Evolutionary conservation across 2,888 invertebrate genomes (phyloP).

Genomic region (Patella ulyssiponensis): DNA sequence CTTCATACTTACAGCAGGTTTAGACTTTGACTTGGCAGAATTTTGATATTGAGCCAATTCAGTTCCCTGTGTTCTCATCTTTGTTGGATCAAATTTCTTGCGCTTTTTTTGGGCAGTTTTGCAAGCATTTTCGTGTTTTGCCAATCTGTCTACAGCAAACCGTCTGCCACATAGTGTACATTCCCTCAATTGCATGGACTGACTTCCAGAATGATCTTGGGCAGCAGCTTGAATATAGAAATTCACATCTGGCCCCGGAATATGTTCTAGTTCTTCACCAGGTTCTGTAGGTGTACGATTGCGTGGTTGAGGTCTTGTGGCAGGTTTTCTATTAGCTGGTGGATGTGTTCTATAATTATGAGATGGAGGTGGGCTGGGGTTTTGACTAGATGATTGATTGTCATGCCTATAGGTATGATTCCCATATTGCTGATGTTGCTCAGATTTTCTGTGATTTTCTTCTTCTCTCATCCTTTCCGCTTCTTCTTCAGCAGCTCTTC

Average conservation of each 20-base stretch:
- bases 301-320: not conserved
- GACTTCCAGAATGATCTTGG: constrained; percentile 27
- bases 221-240: constrained; percentile 47
- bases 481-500: not conserved
- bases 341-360: constrained; percentile 1
- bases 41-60: constrained; percentile 85
- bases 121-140: constrained; percentile 65
- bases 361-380: not conserved
- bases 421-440: not conserved
- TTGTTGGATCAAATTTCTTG: constrained; percentile 66
- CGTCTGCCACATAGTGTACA: constrained; percentile 86
- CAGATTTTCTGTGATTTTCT: not conserved
- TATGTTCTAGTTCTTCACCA: not conserved
- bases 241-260: constrained; percentile 19
- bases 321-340: not conserved
- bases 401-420: not conserved
- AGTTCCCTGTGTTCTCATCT: constrained; percentile 81
- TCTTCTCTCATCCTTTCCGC: not conserved
- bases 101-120: constrained; percentile 61
- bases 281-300: not conserved
- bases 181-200: constrained; percentile 69
- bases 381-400: constrained; percentile 19
- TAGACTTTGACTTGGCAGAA: constrained; percentile 55
- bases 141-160: constrained; percentile 84
- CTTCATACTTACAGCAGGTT: constrained; percentile 37